Evolutionary conservation across 2,797 vertebrate species (phyloP).

Genomic region (Poeciliopsis gracilis): DNA sequence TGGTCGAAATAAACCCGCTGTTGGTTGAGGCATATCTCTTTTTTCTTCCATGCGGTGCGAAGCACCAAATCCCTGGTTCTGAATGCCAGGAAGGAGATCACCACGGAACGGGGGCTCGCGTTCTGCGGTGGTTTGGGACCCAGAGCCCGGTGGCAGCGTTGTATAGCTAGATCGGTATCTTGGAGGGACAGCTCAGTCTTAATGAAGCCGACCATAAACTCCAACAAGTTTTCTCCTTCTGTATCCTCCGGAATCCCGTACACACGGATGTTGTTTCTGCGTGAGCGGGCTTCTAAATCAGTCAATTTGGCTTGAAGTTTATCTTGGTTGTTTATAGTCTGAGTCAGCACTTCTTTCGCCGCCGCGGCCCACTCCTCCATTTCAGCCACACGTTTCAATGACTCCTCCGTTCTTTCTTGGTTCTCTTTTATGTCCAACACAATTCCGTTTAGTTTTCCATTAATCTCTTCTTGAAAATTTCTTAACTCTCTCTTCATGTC

Average conservation of each 20-base stretch:
- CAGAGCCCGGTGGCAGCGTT: no score
- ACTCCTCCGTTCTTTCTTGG: no score
- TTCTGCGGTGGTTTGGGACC: not conserved
- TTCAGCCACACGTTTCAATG: no score
- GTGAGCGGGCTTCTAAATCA: not conserved
- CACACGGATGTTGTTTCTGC: not conserved
- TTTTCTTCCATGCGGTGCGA: not conserved
- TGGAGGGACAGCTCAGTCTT: not conserved
- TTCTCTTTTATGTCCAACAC: no score
- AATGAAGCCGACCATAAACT: not conserved
- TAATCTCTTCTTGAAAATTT: no score
- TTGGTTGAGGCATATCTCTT: not conserved
- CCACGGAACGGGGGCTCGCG: not conserved
- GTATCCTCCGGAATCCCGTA: not conserved
- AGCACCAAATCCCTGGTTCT: not conserved
- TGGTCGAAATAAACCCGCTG: no score
- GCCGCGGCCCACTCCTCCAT: not conserved
- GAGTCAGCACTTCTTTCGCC: not conserved
- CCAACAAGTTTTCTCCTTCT: not conserved
- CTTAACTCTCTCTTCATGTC: no score
- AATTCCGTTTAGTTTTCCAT: no score
- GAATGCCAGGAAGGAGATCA: not conserved
- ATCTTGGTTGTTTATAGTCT: not conserved
- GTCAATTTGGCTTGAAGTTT: not conserved
- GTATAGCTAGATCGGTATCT: no score